Base-by-base conservation (phyloP, 2,113 vertebrate genomes). In the Seriola aureovittata region DNA sequence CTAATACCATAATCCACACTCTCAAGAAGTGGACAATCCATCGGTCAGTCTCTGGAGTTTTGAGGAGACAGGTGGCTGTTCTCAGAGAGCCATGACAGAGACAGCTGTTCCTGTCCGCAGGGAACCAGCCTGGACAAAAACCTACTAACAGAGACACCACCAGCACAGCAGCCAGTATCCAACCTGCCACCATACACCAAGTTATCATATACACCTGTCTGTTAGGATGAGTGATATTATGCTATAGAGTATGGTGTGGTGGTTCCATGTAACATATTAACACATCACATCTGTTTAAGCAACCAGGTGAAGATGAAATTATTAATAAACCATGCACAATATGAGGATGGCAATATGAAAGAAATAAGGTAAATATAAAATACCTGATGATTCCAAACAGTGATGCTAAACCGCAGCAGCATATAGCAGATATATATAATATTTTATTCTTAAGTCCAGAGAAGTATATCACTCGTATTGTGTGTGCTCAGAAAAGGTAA, bases 81-180 rank as follows among this genome's bases (percentile, higher is more conserved):
- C 85, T 84, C 71, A 79, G 60, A 57, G 60, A 54, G 71, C 59
- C 54, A 62, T 73, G 81, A 85, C 66, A 74, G 63, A 25, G 69
- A 81, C 89, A 90, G 80, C 74, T 92, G 85, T 86, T 87, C 52
- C 25, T 76, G 65, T 84, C 66, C 66, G 73, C 40, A 57, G 57
- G 75, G 78, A 80, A 9, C 72, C 72, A 60, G 60, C 17, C 71
- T 48, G 48, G 59, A 70, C 34, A 72, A 25, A 85, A 78, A 85
- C 66, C 25, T 54, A 48, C 55, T 46, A 57, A 67, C 46, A 23
- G 44, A 76, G 71, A 60, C 25, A 40, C 44, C 63, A 50, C 32
- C 62, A 50, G 60, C 48, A 42, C 44, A 52, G 36, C 42, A 62
- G 46, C 25, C 50, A 36, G 44, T 38, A 10, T 52, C 21, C n/a